Evolutionary conservation across 1,140 invertebrate species (phyloP).

Genomic region (Dreissena rostriformis): DNA sequence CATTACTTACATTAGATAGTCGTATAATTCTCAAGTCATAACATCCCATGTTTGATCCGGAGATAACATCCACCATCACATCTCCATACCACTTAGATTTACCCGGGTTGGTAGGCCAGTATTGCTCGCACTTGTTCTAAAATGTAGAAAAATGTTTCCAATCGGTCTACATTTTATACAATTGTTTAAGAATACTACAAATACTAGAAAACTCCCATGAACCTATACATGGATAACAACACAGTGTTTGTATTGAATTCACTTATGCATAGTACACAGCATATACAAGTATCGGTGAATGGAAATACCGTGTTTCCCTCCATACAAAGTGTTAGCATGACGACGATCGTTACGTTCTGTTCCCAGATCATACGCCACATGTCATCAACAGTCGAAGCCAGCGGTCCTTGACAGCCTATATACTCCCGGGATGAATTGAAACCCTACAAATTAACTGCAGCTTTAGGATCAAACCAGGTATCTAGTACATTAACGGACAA

Average conservation of each 20-base stretch:
- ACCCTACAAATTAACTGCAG: conserved; percentile 85
- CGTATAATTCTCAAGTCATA: too few species aligned
- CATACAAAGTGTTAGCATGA: conserved; percentile 93
- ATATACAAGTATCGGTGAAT: not conserved
- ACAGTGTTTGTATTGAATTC: too few species aligned
- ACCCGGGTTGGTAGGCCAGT: too few species aligned
- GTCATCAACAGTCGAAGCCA: conserved; percentile 97
- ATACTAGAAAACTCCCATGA: too few species aligned
- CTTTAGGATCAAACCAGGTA: not conserved
- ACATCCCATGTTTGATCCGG: too few species aligned
- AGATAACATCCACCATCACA: too few species aligned
- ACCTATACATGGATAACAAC: too few species aligned
- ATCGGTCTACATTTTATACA: too few species aligned
- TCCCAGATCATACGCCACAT: conserved; percentile 99
- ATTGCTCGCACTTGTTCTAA: too few species aligned
- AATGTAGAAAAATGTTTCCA: not conserved
- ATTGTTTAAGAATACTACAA: too few species aligned
- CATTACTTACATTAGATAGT: too few species aligned
- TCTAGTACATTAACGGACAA: not conserved
- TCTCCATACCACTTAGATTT: too few species aligned
- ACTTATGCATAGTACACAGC: not conserved
- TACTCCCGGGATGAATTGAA: conserved; percentile 97
- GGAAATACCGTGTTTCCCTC: conserved; percentile 80
- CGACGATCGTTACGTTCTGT: conserved; percentile 96
- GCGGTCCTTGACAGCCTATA: conserved; percentile 93